Conservation (phyloP, 2,797 vertebrate genomes). For the Megaceryle alcyon region DNA sequence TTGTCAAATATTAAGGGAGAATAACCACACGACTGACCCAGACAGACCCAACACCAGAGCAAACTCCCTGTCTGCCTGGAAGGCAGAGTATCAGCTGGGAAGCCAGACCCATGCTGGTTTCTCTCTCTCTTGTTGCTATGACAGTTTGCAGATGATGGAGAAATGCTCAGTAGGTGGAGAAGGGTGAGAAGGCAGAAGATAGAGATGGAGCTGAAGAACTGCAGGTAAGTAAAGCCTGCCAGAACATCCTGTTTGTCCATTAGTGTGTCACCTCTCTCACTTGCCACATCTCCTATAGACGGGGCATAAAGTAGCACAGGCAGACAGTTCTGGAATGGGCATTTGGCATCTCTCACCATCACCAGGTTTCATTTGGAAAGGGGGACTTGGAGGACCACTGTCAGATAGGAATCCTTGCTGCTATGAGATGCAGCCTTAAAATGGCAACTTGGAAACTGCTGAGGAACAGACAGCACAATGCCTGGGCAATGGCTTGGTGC, state of each 20-base stretch:
- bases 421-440: background rate
- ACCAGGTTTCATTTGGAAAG: background rate
- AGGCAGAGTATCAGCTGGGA: background rate
- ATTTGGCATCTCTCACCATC: background rate
- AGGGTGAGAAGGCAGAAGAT: background rate
- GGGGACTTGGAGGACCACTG: background rate
- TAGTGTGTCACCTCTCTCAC: background rate
- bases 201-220: background rate
- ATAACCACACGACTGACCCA: fast-evolving
- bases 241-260: background rate
- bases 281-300: fast-evolving
- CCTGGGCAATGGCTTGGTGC: background rate
- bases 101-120: background rate
- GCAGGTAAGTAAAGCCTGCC: background rate
- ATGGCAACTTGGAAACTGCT: background rate
- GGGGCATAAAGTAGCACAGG: background rate
- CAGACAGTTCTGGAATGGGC: fast-evolving
- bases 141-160: background rate
- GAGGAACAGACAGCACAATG: background rate
- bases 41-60: background rate
- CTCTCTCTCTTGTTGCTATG: background rate
- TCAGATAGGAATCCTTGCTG: background rate
- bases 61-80: background rate
- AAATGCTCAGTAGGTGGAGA: background rate
- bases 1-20: background rate